Evolutionary conservation across 2,888 invertebrate species (phyloP), one percentile per base, ranked within the genome.

Genomic region (Endotricha flammealis): DNA sequence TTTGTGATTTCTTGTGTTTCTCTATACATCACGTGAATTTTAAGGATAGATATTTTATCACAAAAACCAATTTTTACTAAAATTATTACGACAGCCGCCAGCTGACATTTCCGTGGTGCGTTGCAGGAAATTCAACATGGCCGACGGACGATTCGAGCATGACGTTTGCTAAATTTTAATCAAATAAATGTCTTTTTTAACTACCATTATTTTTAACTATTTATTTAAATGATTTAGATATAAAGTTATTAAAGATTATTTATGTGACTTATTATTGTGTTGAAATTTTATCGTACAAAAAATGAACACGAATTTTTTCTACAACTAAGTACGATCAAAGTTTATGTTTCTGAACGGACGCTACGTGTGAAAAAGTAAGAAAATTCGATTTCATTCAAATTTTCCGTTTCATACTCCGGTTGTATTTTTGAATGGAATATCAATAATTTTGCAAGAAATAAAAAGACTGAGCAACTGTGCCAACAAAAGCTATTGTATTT

Each of bases 61-160:
- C 67, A 79, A 59, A 65, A 64, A 52, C 55, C 39, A 44, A 42
- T 61, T 64, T 75, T 72, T 63, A 54, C 69, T 49, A 68, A 67
- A 79, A 82, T 63, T 72, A 66, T 63, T 69, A 79, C 75, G 72
- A 71, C 63, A 66, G 58, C 72, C 67, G 73, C 85, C 87, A 87
- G 86, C 86, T 87, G 87, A 87, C 87, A 86, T 86, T 81, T 86
- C 85, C 82, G 73, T 74, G 71, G 70, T 82, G 82, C 81, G 83
- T 83, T 85, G 80, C 75, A 80, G 71, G 78, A 82, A 81, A 81
- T 82, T 81, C 83, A 87, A 87, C 74, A 87, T 87, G 87, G 87
- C 87, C 70, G 82, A 70, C 74, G 64, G 82, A 70, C 74, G 64
- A 75, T 65, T 80, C 61, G 64, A 67, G 72, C 64, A 77, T 79